Conservation (phyloP, 53 echinoderm and acorn worm species). For the Echinarachnius parma region DNA sequence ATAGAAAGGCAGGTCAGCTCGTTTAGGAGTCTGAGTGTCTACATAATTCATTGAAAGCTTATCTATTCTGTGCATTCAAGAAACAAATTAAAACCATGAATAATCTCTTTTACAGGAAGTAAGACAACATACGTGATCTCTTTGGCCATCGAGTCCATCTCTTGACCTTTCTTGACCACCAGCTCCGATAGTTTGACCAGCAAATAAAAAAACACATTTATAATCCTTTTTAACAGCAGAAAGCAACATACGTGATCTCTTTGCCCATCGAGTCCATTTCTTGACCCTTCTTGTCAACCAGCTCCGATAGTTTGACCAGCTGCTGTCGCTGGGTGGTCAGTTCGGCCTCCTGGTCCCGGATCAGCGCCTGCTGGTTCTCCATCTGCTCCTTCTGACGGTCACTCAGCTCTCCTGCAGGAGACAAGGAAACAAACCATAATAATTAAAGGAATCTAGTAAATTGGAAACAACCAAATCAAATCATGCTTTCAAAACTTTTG, state of each 20-base stretch:
- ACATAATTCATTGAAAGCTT: no score
- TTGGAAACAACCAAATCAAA: no score
- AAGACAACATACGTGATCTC: slow-evolving; percentile 82
- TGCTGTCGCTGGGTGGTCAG: slow-evolving; percentile 95
- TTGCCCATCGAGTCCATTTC: slow-evolving; percentile 62
- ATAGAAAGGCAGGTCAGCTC: no score
- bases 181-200: slow-evolving; percentile 97
- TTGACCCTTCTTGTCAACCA: slow-evolving; percentile 75
- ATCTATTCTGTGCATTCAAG: no score
- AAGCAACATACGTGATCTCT: slow-evolving; percentile 78
- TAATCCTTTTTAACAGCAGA: no score
- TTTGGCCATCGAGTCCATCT: slow-evolving; percentile 59
- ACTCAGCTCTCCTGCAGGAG: slow-evolving; percentile 72
- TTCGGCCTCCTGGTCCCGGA: slow-evolving; percentile 79
- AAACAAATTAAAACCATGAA: no score
- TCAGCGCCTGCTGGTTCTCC: slow-evolving; percentile 62
- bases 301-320: slow-evolving; percentile 92
- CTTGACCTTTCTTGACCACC: slow-evolving; percentile 71
- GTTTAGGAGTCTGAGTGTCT: no score
- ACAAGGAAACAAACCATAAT: no score
- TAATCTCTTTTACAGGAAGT: no score
- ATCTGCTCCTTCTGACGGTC: slow-evolving; percentile 89
- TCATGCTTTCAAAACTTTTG: no score
- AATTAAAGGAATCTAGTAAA: no score
- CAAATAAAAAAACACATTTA: no score